Conservation (phyloP, 2,888 invertebrate genomes). For the Helobdella robusta region DNA sequence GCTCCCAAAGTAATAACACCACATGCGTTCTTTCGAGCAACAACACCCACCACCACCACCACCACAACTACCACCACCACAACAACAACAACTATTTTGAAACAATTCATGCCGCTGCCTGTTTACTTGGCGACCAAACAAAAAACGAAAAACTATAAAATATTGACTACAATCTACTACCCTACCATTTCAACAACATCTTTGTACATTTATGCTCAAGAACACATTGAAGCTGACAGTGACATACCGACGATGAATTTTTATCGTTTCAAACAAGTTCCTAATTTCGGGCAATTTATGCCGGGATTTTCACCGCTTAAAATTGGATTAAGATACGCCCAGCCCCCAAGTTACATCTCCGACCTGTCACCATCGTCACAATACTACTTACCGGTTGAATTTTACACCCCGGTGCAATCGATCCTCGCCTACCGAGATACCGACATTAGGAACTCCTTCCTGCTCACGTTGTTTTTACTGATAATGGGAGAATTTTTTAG, state of each 20-base stretch:
- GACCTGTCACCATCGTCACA: not conserved
- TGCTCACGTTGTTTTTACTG: slow-evolving; percentile 16
- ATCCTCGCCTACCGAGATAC: slow-evolving; percentile 13
- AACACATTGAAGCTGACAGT: not conserved
- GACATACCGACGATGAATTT: not conserved
- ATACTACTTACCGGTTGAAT: not conserved
- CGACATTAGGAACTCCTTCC: slow-evolving; percentile 20
- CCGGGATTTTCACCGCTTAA: slow-evolving; percentile 13
- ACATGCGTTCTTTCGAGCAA: too few species aligned
- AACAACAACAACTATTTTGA: not conserved
- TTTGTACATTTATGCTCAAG: not conserved
- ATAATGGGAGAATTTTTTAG: slow-evolving; percentile 18
- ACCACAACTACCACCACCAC: not conserved
- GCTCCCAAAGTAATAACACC: too few species aligned
- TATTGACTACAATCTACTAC: not conserved
- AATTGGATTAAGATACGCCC: slow-evolving; percentile 13
- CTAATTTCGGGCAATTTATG: slow-evolving; percentile 11
- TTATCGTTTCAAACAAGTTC: slow-evolving; percentile 16
- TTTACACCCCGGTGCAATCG: slow-evolving; percentile 21
- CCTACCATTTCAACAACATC: not conserved
- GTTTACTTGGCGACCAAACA: not conserved
- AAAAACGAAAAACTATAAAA: not conserved
- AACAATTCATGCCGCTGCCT: not conserved
- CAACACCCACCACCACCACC: not conserved
- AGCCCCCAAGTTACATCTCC: not conserved